Percentiles rank a stretch among this genome's conserved stretches.
phyloP scores from a whole-genome alignment of 2,888 invertebrate species.

The Nomada flava region DNA sequence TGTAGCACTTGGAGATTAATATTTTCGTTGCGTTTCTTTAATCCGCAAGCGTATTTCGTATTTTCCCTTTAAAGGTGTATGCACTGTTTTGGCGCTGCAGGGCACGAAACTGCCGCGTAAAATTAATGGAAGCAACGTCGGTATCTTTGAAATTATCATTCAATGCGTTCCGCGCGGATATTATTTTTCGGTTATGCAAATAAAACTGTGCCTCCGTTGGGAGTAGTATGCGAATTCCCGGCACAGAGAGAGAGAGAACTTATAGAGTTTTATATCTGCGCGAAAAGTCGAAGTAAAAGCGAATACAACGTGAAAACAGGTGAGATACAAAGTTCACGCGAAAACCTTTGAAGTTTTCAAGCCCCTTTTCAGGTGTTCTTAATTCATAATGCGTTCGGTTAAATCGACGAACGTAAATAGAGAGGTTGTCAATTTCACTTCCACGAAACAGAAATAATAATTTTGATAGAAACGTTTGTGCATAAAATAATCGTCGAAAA shows the following conservation, averaged over 20 bases:
- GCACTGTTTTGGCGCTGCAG: not conserved
- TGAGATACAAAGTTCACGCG: slow-evolving; percentile 26
- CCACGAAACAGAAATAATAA: too few relatives aligned
- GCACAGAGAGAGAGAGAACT: not conserved
- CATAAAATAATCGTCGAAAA: too few relatives aligned
- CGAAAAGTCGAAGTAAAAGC: slow-evolving; percentile 7
- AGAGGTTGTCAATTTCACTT: too few relatives aligned
- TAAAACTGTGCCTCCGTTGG: slow-evolving; percentile 37
- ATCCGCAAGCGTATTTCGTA: not conserved
- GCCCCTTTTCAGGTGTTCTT: not conserved
- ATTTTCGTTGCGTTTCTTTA: too few relatives aligned
- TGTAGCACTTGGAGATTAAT: too few relatives aligned
- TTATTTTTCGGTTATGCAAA: slow-evolving; percentile 54
- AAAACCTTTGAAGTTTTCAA: too few relatives aligned
- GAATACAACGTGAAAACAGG: slow-evolving; percentile 48
- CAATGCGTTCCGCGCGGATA: slow-evolving; percentile 31
- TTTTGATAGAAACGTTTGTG: too few relatives aligned
- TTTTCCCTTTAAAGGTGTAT: not conserved
- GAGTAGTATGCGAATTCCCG: slow-evolving; percentile 55
- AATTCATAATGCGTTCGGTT: too few relatives aligned
- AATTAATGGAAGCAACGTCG: slow-evolving; percentile 18
- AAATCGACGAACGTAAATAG: too few relatives aligned
- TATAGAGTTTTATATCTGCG: slow-evolving; percentile 48
- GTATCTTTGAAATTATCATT: slow-evolving; percentile 48
- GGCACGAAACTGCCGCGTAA: not conserved